A percentile compares a stretch with the other conserved stretches of the same genome.
These are phyloP conservation scores for Sparidentex hasta DNA, from an alignment of 2,797 vertebrate genomes.

Conservation along the genomic window DNA sequence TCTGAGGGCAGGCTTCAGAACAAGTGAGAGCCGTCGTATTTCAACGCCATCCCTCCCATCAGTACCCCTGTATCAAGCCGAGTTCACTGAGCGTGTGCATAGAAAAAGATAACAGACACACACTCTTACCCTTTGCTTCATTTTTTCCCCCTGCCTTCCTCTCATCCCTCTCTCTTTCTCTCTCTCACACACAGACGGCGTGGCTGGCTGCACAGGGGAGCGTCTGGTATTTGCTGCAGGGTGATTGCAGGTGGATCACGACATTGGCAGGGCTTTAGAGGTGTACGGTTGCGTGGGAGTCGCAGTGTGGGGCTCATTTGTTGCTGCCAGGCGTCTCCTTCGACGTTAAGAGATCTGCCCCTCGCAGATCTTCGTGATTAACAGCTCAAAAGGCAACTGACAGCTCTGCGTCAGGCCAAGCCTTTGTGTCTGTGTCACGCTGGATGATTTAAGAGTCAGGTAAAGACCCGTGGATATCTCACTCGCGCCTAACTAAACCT, in stretches of 20 bases:
- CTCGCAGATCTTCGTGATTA: slow-evolving; percentile 75
- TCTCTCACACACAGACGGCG: slow-evolving; percentile 7
- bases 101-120: slow-evolving; percentile 41
- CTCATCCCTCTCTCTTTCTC: slow-evolving; percentile 1
- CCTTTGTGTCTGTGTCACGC: slow-evolving; percentile 75
- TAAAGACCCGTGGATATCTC: slow-evolving; percentile 65
- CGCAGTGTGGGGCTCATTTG: slow-evolving; percentile 72
- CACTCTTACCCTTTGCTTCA: slow-evolving; percentile 15
- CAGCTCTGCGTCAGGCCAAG: slow-evolving; percentile 64
- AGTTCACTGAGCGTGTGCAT: slow-evolving; percentile 57
- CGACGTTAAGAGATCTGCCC: slow-evolving; percentile 54
- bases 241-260: slow-evolving; percentile 75
- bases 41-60: slow-evolving; percentile 71
- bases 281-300: slow-evolving; percentile 59
- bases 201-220: slow-evolving; percentile 39
- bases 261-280: slow-evolving; percentile 71
- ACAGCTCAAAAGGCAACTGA: slow-evolving; percentile 76
- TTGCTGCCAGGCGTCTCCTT: slow-evolving; percentile 76
- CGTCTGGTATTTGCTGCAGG: slow-evolving; percentile 67
- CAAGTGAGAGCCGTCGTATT: slow-evolving; percentile 77
- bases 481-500: slow-evolving; percentile 47
- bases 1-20: slow-evolving; percentile 67
- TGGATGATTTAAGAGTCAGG: slow-evolving; percentile 73
- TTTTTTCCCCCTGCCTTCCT: not conserved
- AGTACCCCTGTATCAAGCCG: slow-evolving; percentile 60